Evolutionary conservation across 2,113 vertebrate genomes (phyloP).

Genomic region (Sarotherodon lohbergeri): DNA sequence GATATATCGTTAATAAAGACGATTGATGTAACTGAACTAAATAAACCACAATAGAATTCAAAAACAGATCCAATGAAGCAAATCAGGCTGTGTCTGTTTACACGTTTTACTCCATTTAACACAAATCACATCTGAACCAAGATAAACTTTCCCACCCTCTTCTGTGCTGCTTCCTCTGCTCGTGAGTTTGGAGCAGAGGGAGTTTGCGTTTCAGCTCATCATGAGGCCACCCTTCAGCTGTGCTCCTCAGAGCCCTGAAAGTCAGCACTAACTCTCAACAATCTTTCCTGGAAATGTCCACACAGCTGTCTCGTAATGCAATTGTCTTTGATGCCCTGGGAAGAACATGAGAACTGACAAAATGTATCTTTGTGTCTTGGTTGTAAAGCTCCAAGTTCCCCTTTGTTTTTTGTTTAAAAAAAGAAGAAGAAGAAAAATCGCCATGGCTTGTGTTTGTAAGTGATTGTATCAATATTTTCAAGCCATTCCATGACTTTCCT

Average conservation of each 20-base stretch:
- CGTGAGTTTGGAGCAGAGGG: not conserved
- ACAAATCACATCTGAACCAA: not conserved
- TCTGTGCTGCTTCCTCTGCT: not conserved
- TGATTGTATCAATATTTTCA: not conserved
- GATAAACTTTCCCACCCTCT: constrained; percentile 18
- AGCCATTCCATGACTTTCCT: not conserved
- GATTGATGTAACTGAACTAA: not conserved
- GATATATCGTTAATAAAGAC: constrained; percentile 9
- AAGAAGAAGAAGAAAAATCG: not conserved
- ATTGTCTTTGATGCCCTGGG: not conserved
- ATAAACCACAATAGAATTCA: constrained; percentile 1
- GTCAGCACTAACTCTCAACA: constrained; percentile 12
- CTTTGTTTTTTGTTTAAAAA: not conserved
- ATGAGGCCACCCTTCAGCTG: not conserved
- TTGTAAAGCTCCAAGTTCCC: not conserved
- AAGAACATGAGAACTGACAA: constrained; percentile 2
- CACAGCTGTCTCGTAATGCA: not conserved
- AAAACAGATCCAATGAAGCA: not conserved
- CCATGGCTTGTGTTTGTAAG: not conserved
- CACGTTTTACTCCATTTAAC: constrained; percentile 20
- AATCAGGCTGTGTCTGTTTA: not conserved
- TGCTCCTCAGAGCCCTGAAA: not conserved
- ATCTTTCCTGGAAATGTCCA: not conserved
- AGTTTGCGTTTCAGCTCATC: not conserved
- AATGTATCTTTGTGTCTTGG: not conserved